Evolutionary conservation across 2,113 vertebrate species (phyloP).

Genomic region (Macrotis lagotis): DNA sequence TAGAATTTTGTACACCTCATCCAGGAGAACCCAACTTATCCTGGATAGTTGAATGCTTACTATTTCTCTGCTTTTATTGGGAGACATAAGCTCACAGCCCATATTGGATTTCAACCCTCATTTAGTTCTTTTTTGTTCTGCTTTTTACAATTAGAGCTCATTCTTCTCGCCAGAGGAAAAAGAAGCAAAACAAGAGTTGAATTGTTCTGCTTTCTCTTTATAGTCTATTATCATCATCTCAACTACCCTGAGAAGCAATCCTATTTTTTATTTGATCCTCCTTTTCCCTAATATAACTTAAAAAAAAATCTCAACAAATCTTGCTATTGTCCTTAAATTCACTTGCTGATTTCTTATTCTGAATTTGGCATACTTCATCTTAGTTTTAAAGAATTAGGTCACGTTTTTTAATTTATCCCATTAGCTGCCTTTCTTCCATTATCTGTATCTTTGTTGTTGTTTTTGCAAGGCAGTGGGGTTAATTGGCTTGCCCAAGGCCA

Average conservation of each 20-base stretch:
- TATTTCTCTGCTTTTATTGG: background rate
- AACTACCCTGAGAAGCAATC: background rate
- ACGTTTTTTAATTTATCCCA: background rate
- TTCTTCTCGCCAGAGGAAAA: background rate
- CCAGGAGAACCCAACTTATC: background rate
- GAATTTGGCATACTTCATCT: background rate
- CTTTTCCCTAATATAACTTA: background rate
- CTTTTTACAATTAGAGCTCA: background rate
- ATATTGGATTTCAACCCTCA: background rate
- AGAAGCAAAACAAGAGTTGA: background rate
- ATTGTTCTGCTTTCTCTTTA: background rate
- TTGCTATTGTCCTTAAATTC: background rate
- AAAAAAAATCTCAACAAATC: background rate
- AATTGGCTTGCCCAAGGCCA: too few relatives aligned
- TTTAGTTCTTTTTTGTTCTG: background rate
- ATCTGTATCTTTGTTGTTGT: too few relatives aligned
- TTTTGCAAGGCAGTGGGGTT: too few relatives aligned
- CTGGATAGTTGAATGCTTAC: background rate
- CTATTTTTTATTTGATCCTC: background rate
- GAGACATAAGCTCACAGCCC: background rate
- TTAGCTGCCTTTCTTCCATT: background rate
- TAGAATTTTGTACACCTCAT: background rate
- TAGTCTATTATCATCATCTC: background rate
- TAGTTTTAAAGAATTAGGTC: background rate
- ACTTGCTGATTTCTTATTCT: background rate